Conservation (phyloP, 2,888 invertebrate genomes). For the Ditylenchus weischeri region DNA sequence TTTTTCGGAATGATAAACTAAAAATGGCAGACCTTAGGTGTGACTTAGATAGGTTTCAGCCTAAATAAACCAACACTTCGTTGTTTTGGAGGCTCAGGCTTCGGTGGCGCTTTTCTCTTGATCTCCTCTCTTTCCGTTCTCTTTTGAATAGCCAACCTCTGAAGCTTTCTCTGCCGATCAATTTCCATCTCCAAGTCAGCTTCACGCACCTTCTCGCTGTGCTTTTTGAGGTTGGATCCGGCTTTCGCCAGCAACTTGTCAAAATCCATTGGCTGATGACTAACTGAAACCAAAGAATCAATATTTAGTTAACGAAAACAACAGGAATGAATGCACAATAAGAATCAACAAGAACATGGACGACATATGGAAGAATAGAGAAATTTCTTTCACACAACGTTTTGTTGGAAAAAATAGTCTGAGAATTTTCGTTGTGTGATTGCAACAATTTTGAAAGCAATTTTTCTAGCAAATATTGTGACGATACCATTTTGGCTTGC, state of each 20-base stretch:
- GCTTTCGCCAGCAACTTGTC: constrained; percentile 32
- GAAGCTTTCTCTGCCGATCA: constrained; percentile 18
- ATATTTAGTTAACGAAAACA: too few relatives aligned
- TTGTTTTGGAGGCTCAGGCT: constrained; percentile 4
- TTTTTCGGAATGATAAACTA: constrained; percentile 45
- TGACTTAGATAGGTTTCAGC: background rate
- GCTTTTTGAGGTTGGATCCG: constrained; percentile 24
- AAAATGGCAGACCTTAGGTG: constrained; percentile 23
- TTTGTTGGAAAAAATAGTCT: too few relatives aligned
- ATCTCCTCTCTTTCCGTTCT: constrained; percentile 19
- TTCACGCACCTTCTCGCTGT: constrained; percentile 25
- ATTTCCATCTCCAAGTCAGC: constrained; percentile 21
- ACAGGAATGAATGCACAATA: too few relatives aligned
- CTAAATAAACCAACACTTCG: background rate
- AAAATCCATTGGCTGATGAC: constrained; percentile 28
- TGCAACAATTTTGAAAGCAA: too few relatives aligned
- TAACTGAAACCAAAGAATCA: too few relatives aligned
- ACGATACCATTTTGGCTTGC: too few relatives aligned
- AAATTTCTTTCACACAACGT: too few relatives aligned
- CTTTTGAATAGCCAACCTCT: constrained; percentile 21
- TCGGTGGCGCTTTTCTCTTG: constrained; percentile 26
- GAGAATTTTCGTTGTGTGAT: too few relatives aligned
- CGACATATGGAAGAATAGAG: too few relatives aligned
- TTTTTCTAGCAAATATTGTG: too few relatives aligned
- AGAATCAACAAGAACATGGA: too few relatives aligned